Evolutionary conservation across 2,113 vertebrate genomes (phyloP).

Genomic region (Hypanus sabinus): DNA sequence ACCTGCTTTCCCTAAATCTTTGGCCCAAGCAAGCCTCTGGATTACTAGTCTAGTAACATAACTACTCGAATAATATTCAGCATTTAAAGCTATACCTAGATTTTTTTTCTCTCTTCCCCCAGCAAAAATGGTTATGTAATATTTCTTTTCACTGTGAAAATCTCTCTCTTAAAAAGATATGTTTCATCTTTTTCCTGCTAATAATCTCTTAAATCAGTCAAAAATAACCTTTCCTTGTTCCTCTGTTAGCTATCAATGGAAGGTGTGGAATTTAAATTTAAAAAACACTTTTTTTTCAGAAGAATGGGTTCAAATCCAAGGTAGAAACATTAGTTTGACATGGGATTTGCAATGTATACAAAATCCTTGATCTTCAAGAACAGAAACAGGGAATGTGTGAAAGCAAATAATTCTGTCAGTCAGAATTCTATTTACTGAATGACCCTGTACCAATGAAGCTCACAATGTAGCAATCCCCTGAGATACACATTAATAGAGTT

Average conservation of each 20-base stretch:
- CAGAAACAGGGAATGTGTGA: constrained; percentile 19
- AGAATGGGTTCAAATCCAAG: constrained; percentile 18
- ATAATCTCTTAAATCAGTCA: neutral
- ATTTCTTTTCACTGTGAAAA: neutral
- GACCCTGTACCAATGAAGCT: constrained; percentile 25
- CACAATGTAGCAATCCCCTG: constrained; percentile 4
- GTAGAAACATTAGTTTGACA: constrained; percentile 6
- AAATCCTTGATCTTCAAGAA: neutral
- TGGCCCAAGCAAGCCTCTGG: neutral
- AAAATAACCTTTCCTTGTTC: constrained; percentile 38
- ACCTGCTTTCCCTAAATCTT: neutral
- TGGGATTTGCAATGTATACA: neutral
- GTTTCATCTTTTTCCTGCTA: neutral
- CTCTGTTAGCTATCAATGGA: constrained; percentile 32
- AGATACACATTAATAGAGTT: constrained; percentile 20
- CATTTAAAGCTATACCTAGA: neutral
- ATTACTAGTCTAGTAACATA: neutral
- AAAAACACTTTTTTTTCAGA: neutral
- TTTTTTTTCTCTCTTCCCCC: neutral
- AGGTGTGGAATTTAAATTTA: neutral
- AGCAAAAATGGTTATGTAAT: neutral
- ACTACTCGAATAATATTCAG: neutral
- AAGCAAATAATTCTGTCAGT: constrained; percentile 25
- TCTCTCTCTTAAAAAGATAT: neutral
- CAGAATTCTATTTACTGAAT: constrained; percentile 28